Conservation (phyloP, 2,888 invertebrate species). For the Drosophila demipolita region DNA sequence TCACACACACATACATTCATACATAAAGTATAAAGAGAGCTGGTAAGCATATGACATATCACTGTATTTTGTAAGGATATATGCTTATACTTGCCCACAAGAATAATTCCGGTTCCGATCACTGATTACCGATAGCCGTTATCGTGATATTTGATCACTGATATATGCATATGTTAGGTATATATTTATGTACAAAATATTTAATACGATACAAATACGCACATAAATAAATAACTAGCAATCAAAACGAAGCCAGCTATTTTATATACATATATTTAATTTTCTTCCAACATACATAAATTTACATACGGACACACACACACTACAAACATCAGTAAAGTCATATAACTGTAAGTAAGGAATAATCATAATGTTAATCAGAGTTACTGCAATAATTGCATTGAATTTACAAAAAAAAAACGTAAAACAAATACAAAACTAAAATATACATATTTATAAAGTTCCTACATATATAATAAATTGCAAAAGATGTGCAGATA, state of each 20-base stretch:
- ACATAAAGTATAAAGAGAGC: slow-evolving; percentile 6
- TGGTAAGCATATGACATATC: slow-evolving; percentile 45
- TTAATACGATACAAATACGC: neutral
- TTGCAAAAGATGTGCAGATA: slow-evolving; percentile 73
- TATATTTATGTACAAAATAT: slow-evolving; percentile 5
- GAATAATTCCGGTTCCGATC: neutral
- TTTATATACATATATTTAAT: slow-evolving; percentile 2
- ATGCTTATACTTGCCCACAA: slow-evolving; percentile 15
- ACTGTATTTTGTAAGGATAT: slow-evolving; percentile 23
- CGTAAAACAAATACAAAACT: slow-evolving; percentile 23
- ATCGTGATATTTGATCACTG: neutral
- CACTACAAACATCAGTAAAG: slow-evolving; percentile 3
- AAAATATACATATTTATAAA: slow-evolving; percentile 61
- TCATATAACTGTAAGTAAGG: slow-evolving; percentile 27
- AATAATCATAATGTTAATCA: slow-evolving; percentile 50
- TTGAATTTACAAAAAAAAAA: slow-evolving; percentile 46
- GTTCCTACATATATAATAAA: slow-evolving; percentile 76
- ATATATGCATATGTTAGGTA: neutral
- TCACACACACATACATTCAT: neutral
- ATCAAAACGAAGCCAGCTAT: neutral
- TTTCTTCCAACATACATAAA: slow-evolving; percentile 7
- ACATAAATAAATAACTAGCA: neutral
- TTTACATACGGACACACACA: neutral
- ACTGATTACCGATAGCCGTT: neutral
- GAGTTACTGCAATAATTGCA: slow-evolving; percentile 62